These are phyloP conservation scores for rabbit (Oryctolagus cuniculus) DNA, from an alignment of 2,113 vertebrate species.

Conservation along the genomic window mOryCun1.1 NC_091435.1:22661501-22662000, in stretches of 20 bases:
- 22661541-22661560: too few relatives aligned
- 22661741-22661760: background rate
- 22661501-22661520: background rate
- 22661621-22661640: background rate
- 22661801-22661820: background rate
- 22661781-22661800: background rate
- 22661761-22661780: background rate
- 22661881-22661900: too few relatives aligned
- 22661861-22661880: background rate
- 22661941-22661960: background rate
- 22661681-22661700: background rate
- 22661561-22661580: background rate
- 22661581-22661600: background rate
- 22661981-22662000: background rate
- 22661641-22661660: background rate
- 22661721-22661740: background rate
- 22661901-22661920: background rate
- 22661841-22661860: background rate
- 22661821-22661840: background rate
- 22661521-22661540: background rate
- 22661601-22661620: background rate
- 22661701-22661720: background rate
- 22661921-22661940: background rate
- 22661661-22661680: background rate
- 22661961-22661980: too few relatives aligned